Base-by-base conservation (phyloP, 2,797 vertebrate genomes). In the Enoplosus armatus region DNA sequence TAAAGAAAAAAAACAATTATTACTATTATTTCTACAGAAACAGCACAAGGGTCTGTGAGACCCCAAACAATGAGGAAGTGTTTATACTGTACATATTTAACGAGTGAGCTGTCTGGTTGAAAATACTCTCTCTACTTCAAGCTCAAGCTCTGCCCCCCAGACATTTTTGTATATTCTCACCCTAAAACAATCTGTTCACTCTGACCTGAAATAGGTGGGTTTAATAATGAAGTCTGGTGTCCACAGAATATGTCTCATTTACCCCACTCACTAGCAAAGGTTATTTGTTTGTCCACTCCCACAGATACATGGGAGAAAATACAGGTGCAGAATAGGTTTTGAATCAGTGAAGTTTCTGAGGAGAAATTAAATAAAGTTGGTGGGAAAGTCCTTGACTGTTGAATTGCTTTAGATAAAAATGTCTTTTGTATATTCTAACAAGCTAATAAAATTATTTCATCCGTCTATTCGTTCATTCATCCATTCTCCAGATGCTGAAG, bases 271-370 rank as follows among this genome's bases (percentile, higher is more conserved):
- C 33, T 73, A 53, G 6, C 39, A 71, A 63, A 64, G 31, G 64
- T 67, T 56, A 62, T 80, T 80, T 76, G 39, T 68, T 55, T 50
- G 39, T 69, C 67, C 60, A 65, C 59, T 51, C 29, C 39, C 45
- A 53, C 47, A 29, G 12, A 69, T 16, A 70, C 75, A 75, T 55
- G 15, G 26, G 31, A 76, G 37, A 37, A 45, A 69, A 50, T 29
- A 20, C 53, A 41, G 62, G 4, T 58, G 33, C 12, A 67, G 14
- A 72, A 69, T 26, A 24, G 5, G 18, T 72, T 82, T 76, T 31
- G 12, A 59, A 48, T 56, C 18, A 1, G 9, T 33, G 9, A 74
- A 55, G 31, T 51, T 63, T 45, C 24, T 72, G n/a, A 74, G 68
- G 16, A 62, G 8, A 31, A 54, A 35, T 22, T 24, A 24, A 75